Percentiles rank a stretch among this genome's conserved stretches.
These are phyloP conservation scores for Patiria pectinifera DNA, from an alignment of 53 echinoderm and acorn worm species.

Conservation along the genomic window DNA sequence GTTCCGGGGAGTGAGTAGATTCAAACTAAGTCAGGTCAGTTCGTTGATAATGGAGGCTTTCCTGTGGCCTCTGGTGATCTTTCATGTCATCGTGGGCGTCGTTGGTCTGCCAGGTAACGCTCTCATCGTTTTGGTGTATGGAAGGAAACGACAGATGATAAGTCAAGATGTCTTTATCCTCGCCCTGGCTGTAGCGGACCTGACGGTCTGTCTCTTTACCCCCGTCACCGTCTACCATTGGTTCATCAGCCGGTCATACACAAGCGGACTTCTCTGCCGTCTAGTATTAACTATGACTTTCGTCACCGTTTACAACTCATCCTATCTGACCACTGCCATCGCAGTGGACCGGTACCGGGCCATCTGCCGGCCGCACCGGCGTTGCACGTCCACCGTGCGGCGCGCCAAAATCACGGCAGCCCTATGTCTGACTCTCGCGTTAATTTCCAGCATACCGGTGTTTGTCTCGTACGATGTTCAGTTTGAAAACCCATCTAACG, in stretches of 20 bases:
- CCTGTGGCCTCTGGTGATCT: slow-evolving; percentile 21
- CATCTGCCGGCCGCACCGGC: slow-evolving; percentile 44
- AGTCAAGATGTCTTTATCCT: slow-evolving; percentile 47
- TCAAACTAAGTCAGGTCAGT: too few relatives aligned
- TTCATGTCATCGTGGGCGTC: slow-evolving; percentile 21
- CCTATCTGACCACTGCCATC: slow-evolving; percentile 39
- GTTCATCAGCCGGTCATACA: background rate
- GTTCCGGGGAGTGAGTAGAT: too few relatives aligned
- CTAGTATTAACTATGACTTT: background rate
- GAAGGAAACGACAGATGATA: slow-evolving; percentile 16
- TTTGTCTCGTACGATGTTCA: slow-evolving; percentile 22
- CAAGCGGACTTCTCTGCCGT: slow-evolving; percentile 36
- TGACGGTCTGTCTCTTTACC: slow-evolving; percentile 32
- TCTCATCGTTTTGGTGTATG: slow-evolving; percentile 42
- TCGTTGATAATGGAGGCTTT: background rate
- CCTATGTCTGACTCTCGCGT: background rate
- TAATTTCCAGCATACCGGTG: background rate
- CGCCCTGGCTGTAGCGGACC: slow-evolving; percentile 29
- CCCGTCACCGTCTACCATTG: slow-evolving; percentile 41
- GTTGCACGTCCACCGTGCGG: slow-evolving; percentile 29
- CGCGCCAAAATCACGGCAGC: slow-evolving; percentile 15
- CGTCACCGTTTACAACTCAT: slow-evolving; percentile 15
- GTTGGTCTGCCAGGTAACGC: slow-evolving; percentile 43
- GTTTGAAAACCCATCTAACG: background rate
- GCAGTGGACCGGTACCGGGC: slow-evolving; percentile 56